Conservation (phyloP, 1,140 invertebrate genomes). For the Phymorhynchus buccinoides region DNA sequence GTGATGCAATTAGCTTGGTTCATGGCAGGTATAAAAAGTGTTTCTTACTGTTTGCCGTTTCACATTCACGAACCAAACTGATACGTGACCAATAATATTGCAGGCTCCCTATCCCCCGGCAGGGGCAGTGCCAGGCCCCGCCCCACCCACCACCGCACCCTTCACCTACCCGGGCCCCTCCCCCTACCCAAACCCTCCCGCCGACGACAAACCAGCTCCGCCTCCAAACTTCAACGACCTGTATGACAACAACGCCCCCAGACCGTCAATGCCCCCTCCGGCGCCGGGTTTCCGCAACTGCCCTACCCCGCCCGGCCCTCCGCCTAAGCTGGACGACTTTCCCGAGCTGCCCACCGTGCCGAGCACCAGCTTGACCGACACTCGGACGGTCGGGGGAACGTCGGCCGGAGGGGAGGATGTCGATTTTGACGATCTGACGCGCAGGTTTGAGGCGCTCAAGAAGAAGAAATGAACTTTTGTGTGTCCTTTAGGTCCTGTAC, state of each 20-base stretch:
- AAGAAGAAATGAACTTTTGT: constrained; percentile 84
- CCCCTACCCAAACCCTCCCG: constrained; percentile 12
- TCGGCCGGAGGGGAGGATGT: constrained; percentile 83
- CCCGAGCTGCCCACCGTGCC: constrained; percentile 81
- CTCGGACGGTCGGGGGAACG: constrained; percentile 62
- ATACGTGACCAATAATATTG: background rate
- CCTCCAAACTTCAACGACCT: constrained; percentile 42
- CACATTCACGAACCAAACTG: background rate
- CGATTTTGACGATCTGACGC: constrained; percentile 94
- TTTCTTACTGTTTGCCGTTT: too few species aligned
- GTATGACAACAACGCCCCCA: constrained; percentile 21
- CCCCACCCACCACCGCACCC: constrained; percentile 10
- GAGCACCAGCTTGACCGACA: constrained; percentile 75
- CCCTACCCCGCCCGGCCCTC: constrained; percentile 36
- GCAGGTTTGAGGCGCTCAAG: constrained; percentile 94
- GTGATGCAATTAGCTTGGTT: too few species aligned
- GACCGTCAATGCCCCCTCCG: constrained; percentile 41
- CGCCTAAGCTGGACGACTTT: constrained; percentile 71
- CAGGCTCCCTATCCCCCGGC: constrained; percentile 28
- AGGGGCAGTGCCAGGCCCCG: background rate
- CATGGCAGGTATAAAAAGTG: too few species aligned
- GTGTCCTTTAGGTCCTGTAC: too few species aligned
- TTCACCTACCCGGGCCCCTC: constrained; percentile 17
- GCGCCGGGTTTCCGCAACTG: constrained; percentile 9
- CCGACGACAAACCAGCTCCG: constrained; percentile 33